Base-by-base conservation (phyloP, 2,113 vertebrate genomes). In the Tichodroma muraria region DNA sequence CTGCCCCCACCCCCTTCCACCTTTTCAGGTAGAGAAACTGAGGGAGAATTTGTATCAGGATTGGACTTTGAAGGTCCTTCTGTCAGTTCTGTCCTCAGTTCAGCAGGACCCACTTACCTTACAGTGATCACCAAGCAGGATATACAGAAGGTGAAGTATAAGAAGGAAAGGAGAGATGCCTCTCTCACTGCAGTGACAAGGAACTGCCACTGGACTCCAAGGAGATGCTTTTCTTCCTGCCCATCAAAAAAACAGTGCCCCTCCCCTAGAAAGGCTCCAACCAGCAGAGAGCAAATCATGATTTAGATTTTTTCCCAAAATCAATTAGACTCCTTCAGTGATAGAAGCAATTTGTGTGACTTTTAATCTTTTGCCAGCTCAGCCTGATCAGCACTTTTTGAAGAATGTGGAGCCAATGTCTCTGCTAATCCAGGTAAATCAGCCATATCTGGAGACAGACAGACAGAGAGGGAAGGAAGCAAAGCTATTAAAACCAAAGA, bases 391-490 rank as follows among this genome's bases (percentile, higher is more conserved):
- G 87, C 91, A 82, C 63, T 94, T 95, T 91, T 64, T 93, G 78
- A 96, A 97, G 95, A 89, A 96, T 92, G 66, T 87, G 95, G 81
- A 94, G 80, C 81, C 91, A 94, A 23, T 93, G 80, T 88, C 89
- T 96, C 75, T 95, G 77, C 85, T 96, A 93, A 96, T 98, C 96
- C 97, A 97, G 94, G 96, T 97, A 97, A 98, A 97, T 98, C 97
- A 97, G 91, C 93, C 93, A 66, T 93, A 45, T 95, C 95, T 86
- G 94, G 94, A 97, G 94, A 97, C 96, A 96, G 89, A 95, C 37
- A 94, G 92, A 97, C 73, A 84, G 84, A 97, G 88, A 90, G 85
- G 66, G 69, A 93, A 95, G 80, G 90, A 94, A 95, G 38, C 30
- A 9, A 95, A 88, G 94, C 93, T 94, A 97, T 96, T 96, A 97